Conservation (phyloP, 1,140 invertebrate species). For the Pectinophora gossypiella region DNA sequence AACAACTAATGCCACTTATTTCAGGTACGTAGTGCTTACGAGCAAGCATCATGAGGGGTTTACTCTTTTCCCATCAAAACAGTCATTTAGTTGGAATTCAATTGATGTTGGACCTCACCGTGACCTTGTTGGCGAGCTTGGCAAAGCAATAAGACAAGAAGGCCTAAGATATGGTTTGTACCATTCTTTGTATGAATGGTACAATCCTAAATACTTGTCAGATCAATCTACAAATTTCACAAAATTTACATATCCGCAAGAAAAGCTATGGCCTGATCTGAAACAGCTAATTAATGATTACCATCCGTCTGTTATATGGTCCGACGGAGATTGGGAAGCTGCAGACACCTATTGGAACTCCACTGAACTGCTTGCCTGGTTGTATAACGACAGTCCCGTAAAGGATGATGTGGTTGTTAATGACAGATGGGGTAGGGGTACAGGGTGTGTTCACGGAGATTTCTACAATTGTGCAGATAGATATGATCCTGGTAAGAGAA, state of each 20-base stretch:
- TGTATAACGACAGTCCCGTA: slow-evolving; percentile 97
- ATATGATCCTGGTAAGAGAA: slow-evolving; percentile 86
- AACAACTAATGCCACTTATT: neutral
- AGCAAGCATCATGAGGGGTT: slow-evolving; percentile 97
- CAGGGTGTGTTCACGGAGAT: slow-evolving; percentile 91
- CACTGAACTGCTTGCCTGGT: slow-evolving; percentile 90
- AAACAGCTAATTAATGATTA: slow-evolving; percentile 86
- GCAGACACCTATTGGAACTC: slow-evolving; percentile 88
- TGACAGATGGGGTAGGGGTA: slow-evolving; percentile 90
- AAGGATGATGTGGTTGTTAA: slow-evolving; percentile 92
- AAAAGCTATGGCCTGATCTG: slow-evolving; percentile 86
- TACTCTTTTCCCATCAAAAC: slow-evolving; percentile 91
- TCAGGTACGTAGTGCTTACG: slow-evolving; percentile 91
- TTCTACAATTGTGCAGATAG: slow-evolving; percentile 90
- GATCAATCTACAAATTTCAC: slow-evolving; percentile 84
- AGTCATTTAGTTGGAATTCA: slow-evolving; percentile 94
- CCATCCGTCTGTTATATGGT: slow-evolving; percentile 94
- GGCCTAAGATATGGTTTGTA: slow-evolving; percentile 90
- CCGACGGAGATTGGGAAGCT: slow-evolving; percentile 94
- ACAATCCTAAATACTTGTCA: slow-evolving; percentile 87
- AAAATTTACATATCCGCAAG: slow-evolving; percentile 79
- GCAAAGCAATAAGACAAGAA: slow-evolving; percentile 79
- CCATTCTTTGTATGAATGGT: slow-evolving; percentile 95
- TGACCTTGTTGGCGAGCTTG: slow-evolving; percentile 88
- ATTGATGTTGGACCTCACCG: slow-evolving; percentile 89